Evolutionary conservation across 2,113 vertebrate species (phyloP), one percentile per base, ranked within the genome.

Genomic region (Columba livia): DNA sequence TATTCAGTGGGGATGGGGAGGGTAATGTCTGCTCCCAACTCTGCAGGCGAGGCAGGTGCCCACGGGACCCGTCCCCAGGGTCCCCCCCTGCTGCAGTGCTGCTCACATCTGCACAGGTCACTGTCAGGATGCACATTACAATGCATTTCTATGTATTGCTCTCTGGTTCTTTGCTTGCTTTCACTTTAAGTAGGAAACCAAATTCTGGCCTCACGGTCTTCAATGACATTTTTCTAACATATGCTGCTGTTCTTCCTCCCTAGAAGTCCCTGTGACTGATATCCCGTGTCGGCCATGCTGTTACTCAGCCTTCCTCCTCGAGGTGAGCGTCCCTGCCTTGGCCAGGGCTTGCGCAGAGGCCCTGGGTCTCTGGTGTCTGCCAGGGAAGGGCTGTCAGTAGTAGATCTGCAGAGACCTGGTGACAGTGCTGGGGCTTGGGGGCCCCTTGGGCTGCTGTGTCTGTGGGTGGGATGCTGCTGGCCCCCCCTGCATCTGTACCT

Each of bases 101-200:
- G 44, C 44, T 47, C 44, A 19, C 44, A 47, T 47, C 44, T 47
- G 44, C 2, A 5, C 7, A 10, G 29, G 13, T 51, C 12, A 3
- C 3, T 20, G 0, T 9, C 0, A 18, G 50, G 28, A n/a, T 24
- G 21, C 48, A 4, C 20, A 2, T n/a, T 3, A 6, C 2, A 24
- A 12, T 24, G 44, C 4, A 4, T 15, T 36, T 51, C 29, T 62
- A 10, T 16, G 29, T 32, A 24, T 18, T 61, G 40, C 56, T 89
- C 56, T 64, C 56, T 58, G n/a, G 7, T 47, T 40, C 12, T 62
- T 74, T 42, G 9, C 19, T 82, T 69, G 12, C 29, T 82, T 78
- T 89, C 26, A 34, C 14, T 58, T 15, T 72, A 79, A 83, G 34
- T 54, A 69, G 40, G 31, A 84, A 78, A 36, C 8, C 31, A n/a